A percentile compares a stretch with the other conserved stretches of the same genome.
Conservation (phyloP, 2,888 invertebrate genomes). For the Synanthedon tipuliformis region DNA sequence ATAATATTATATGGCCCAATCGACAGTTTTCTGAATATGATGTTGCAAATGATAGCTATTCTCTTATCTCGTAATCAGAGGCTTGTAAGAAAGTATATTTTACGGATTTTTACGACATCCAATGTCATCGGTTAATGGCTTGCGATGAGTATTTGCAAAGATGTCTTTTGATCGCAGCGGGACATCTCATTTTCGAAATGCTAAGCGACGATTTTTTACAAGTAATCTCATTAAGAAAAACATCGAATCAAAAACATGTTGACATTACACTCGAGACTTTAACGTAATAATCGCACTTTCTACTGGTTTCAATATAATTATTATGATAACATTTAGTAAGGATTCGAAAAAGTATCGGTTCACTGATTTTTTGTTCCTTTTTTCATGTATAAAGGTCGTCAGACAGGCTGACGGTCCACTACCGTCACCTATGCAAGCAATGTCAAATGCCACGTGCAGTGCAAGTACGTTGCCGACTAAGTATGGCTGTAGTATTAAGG, state of each 20-base stretch:
- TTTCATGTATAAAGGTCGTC: too few species aligned
- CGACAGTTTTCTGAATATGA: background rate
- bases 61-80: background rate
- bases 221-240: background rate
- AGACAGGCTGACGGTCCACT: too few species aligned
- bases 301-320: background rate
- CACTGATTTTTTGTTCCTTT: too few species aligned
- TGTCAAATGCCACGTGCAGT: too few species aligned
- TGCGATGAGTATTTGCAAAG: constrained; percentile 5
- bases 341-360: background rate
- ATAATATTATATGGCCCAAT: background rate
- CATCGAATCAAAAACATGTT: background rate
- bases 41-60: background rate
- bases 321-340: background rate
- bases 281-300: background rate
- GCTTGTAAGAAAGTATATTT: background rate
- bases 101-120: background rate
- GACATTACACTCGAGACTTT: background rate
- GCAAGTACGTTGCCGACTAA: too few species aligned
- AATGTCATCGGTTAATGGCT: background rate
- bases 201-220: constrained; percentile 1
- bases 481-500: too few species aligned
- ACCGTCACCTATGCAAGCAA: too few species aligned
- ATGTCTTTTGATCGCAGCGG: constrained; percentile 13
- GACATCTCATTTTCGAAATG: constrained; percentile 9